Percentiles rank a stretch among this genome's conserved stretches.
Evolutionary conservation across 2,113 vertebrate species (phyloP).

Genomic region (Caloenas nicobarica): DNA sequence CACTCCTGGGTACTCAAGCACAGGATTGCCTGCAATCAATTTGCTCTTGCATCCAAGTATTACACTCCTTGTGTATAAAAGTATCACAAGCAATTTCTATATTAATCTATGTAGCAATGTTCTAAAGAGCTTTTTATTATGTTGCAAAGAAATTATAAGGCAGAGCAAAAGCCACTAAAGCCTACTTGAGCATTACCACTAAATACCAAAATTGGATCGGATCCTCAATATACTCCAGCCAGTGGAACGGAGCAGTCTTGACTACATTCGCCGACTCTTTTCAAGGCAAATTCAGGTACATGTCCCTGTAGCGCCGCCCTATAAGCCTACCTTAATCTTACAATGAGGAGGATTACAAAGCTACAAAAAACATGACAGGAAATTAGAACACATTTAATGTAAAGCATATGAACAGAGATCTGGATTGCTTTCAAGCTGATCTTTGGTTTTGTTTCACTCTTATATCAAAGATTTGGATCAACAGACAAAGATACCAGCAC

Average conservation of each 20-base stretch:
- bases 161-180: slow-evolving; percentile 65
- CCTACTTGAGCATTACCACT: slow-evolving; percentile 52
- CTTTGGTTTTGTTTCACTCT: not conserved
- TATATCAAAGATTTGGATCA: not conserved
- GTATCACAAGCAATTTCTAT: slow-evolving; percentile 75
- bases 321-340: slow-evolving; percentile 22
- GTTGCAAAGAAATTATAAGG: slow-evolving; percentile 71
- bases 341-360: slow-evolving; percentile 58
- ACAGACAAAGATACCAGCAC: not conserved
- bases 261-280: not conserved
- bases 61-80: slow-evolving; percentile 71
- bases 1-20: slow-evolving; percentile 72
- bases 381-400: slow-evolving; percentile 39
- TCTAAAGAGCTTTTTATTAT: slow-evolving; percentile 75
- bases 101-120: slow-evolving; percentile 69
- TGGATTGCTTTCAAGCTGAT: not conserved
- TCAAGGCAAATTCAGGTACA: not conserved
- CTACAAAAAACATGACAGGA: slow-evolving; percentile 33
- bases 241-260: not conserved
- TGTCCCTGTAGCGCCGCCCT: not conserved
- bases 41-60: slow-evolving; percentile 72
- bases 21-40: slow-evolving; percentile 78
- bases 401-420: slow-evolving; percentile 4
- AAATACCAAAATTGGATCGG: not conserved
- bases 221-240: not conserved